phyloP scores from a whole-genome alignment of 2,797 vertebrate genomes.

The Hemitrygon akajei region DNA sequence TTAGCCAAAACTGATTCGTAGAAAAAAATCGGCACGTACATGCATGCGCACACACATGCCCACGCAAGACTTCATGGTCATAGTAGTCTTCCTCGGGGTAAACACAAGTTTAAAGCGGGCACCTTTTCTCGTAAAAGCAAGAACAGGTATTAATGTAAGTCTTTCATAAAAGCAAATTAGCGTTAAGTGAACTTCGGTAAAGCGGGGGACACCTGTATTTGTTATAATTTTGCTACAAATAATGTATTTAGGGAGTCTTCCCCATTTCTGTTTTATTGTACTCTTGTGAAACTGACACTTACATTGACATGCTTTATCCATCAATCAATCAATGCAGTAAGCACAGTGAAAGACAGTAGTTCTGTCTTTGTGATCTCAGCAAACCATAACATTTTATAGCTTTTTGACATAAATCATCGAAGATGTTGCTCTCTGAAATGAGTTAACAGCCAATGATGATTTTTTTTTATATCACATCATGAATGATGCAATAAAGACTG shows the following conservation, averaged over 20 bases:
- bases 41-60: too few species aligned
- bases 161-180: too few species aligned
- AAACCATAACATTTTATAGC: slow-evolving; percentile 27
- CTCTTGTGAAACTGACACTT: neutral
- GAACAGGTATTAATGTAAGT: too few species aligned
- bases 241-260: neutral
- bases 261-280: neutral
- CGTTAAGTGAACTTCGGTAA: too few species aligned
- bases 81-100: too few species aligned
- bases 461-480: neutral
- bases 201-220: too few species aligned
- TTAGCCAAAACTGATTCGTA: too few species aligned
- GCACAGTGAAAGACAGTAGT: slow-evolving; percentile 10
- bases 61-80: too few species aligned
- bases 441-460: neutral
- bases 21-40: too few species aligned
- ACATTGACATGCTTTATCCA: neutral
- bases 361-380: slow-evolving; percentile 29
- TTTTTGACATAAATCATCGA: slow-evolving; percentile 26
- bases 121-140: too few species aligned
- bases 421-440: slow-evolving; percentile 15
- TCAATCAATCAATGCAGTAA: slow-evolving; percentile 27
- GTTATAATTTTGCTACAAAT: neutral
- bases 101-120: too few species aligned
- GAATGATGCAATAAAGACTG: neutral